Evolutionary conservation across 2,113 vertebrate genomes (phyloP), one percentile per base, ranked within the genome.

Genomic region (Ochotona curzoniae): DNA sequence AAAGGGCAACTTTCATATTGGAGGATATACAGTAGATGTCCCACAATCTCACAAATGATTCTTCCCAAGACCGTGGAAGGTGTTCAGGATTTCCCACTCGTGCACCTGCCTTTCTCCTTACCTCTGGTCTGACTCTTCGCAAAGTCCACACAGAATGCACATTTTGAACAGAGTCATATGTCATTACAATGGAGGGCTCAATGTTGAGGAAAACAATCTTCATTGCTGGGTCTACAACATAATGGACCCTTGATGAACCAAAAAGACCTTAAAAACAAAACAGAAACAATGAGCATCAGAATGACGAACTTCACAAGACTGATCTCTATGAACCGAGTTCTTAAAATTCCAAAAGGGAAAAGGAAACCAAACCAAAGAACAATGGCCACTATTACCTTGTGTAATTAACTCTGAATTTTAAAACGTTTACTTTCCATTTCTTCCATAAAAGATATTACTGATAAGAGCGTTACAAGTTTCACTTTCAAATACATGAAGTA

Each of bases 161-260:
- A 95, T 98, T 98, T 96, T 99, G 99, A 83, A 98, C 95, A 1
- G 98, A 98, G 96, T 99, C 99, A 4, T 99, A 99, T 1, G 98
- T 99, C 98, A 99, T 99, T 78, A 99, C 95, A 15, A 99, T 97
- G 91, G 99, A 99, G 7, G 99, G 99, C 20, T 98, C 98, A 47
- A 96, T 89, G 91, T 94, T 98, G 94, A 99, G 98, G 97, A 99
- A 99, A 95, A 99, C 98, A 3, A 99, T 99, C 97, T 98, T 98
- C 98, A 99, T 95, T 26, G 98, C 97, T 54, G 98, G 96, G 92
- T 99, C 99, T 5, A 99, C 98, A 64, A 99, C 98, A 1, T 99
- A 99, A 93, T 99, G 99, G 44, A 99, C 98, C 83, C 98, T 96
- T 2, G 98, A 95, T 23, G 98, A 97, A 13, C 99, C 98, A 94